These are phyloP conservation scores for Aricia artaxerxes DNA, from an alignment of 2,888 invertebrate genomes.

Conservation along the genomic window DNA sequence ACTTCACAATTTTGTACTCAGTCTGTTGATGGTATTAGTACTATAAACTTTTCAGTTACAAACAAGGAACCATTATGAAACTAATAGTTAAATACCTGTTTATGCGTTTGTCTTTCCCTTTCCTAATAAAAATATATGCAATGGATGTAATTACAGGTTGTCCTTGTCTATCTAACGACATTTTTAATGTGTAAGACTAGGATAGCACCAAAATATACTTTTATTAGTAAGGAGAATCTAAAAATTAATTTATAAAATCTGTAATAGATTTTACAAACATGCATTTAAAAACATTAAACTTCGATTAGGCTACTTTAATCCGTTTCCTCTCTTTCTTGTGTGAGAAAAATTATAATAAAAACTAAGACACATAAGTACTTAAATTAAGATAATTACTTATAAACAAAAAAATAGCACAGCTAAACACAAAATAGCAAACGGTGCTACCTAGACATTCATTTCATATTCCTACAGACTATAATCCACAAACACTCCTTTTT, in stretches of 20 bases:
- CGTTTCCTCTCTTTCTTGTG: background rate
- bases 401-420: background rate
- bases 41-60: slow-evolving; percentile 3
- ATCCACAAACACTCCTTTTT: background rate
- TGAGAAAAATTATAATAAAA: background rate
- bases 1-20: slow-evolving; percentile 61
- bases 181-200: background rate
- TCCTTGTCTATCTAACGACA: too few species aligned
- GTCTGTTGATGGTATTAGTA: slow-evolving; percentile 47
- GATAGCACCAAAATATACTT: background rate
- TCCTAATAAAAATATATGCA: background rate
- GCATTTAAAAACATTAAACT: background rate
- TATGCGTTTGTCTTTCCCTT: background rate
- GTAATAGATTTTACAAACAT: background rate
- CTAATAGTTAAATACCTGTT: background rate
- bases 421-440: background rate
- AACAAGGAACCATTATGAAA: slow-evolving; percentile 10
- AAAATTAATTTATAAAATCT: background rate
- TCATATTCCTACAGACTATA: background rate
- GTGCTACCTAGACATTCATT: background rate
- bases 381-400: background rate
- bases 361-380: background rate
- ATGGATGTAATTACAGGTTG: too few species aligned
- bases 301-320: background rate
- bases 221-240: background rate